Conservation (phyloP, 2,888 invertebrate species). For the Sericinus montela region DNA sequence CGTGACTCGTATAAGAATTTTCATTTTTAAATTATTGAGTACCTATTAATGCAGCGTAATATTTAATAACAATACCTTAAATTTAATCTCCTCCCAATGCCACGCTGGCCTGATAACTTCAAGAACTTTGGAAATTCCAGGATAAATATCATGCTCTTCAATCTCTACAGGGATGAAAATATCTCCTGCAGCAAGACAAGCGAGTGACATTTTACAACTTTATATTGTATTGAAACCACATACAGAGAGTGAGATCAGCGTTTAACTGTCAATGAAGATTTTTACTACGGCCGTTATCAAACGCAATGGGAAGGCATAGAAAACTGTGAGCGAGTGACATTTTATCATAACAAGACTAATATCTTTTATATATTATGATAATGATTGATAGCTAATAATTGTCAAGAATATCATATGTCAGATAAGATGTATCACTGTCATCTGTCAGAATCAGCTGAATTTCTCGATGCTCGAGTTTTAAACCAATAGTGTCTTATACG, state of each 20-base stretch:
- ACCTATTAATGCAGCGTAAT: no score
- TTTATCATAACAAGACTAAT: conserved; percentile 14
- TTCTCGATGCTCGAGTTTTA: no score
- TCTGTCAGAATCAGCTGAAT: no score
- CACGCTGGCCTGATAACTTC: conserved; percentile 85
- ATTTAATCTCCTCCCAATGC: conserved; percentile 81
- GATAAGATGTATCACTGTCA: no score
- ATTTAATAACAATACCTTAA: conserved; percentile 81
- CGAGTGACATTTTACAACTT: conserved; percentile 43
- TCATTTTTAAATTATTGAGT: no score
- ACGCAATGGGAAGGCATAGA: conserved; percentile 1
- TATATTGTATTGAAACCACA: no score
- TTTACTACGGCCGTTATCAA: conserved; percentile 6
- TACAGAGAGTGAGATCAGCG: no score
- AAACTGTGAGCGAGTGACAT: conserved; percentile 22
- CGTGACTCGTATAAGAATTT: no score
- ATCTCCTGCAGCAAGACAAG: conserved; percentile 51
- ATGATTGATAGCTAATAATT: no score
- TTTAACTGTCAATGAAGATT: neutral
- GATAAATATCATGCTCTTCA: conserved; percentile 82
- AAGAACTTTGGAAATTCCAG: conserved; percentile 84
- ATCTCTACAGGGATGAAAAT: conserved; percentile 80
- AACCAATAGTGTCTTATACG: no score
- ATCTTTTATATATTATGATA: no score
- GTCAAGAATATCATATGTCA: no score